Percentiles rank a stretch among this genome's conserved stretches.
phyloP scores from a whole-genome alignment of 2,113 vertebrate genomes.

The Antechinus stuartii region DNA sequence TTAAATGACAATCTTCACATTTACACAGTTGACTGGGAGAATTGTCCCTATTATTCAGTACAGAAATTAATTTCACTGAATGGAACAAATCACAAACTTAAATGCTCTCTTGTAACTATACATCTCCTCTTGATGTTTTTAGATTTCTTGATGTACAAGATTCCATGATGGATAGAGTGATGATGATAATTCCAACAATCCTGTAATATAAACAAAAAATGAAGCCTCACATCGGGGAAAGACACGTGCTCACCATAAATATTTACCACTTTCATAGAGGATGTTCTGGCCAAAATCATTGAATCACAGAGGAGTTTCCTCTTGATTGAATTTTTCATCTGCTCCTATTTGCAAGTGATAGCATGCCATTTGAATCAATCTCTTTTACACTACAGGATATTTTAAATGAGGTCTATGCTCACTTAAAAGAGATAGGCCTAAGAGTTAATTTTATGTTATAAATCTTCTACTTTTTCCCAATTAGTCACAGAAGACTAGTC shows the following conservation, averaged over 20 bases:
- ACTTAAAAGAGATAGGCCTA: neutral
- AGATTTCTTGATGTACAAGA: neutral
- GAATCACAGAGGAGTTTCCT: neutral
- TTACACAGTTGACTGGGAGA: neutral
- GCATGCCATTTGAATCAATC: neutral
- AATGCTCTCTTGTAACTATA: neutral
- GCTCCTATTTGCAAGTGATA: neutral
- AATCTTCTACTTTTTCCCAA: neutral
- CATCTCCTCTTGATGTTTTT: neutral
- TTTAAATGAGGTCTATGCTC: neutral
- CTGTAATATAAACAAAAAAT: neutral
- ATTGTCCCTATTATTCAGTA: neutral
- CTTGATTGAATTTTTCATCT: neutral
- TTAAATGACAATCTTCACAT: neutral
- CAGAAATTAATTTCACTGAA: neutral
- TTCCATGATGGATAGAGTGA: neutral
- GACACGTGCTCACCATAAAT: neutral
- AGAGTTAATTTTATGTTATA: neutral
- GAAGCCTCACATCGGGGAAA: neutral
- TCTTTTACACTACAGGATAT: neutral
- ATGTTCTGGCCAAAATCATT: neutral
- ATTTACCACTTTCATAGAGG: neutral
- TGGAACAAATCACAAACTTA: neutral
- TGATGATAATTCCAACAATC: neutral
- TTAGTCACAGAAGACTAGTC: neutral